Base-by-base conservation (phyloP, 2,888 invertebrate species). In the Apodemia hepburni region DNA sequence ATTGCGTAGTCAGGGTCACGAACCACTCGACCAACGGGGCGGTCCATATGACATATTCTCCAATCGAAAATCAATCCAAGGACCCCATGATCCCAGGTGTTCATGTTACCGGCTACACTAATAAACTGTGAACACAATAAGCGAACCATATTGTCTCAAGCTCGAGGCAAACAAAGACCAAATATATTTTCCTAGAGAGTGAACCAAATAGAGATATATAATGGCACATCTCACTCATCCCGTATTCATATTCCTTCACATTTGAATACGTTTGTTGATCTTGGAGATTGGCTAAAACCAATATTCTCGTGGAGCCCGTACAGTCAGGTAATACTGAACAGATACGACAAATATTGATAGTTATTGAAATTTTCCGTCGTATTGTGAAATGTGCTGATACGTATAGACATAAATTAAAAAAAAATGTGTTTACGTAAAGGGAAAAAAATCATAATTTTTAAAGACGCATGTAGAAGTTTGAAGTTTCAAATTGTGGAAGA, bases 241-340 rank as follows among this genome's bases (percentile, higher is more conserved):
- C 54, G 54, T 54, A 54, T 54, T 54, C 54, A 54, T 54, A 54
- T 54, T 54, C 54, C 54, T 54, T 54, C 22, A 54, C 54, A 54
- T 22, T 27, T 54, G 54, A 54, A 54, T 54, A 27, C 12, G 12
- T 22, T 27, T 54, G 54, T 54, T 54, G 54, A 54, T 54, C 54
- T 54, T 54, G 12, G 54, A 54, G 54, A 54, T 54, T 54, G 54
- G 54, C 54, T 27, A 54, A 54, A 54, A 54, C 54, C 22, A 54
- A 54, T 22, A 54, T 54, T 27, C 54, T 22, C 18, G 27, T 27
- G 18, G 49, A 54, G 27, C 15, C 42, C 42, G 42, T 42, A 42
- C 15, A 42, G 42, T 22, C 54, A 22, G 54, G 54, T 22, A 54
- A 54, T 54, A 54, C 18, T 27, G 54, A 54, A 22, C 54, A 22